A percentile compares a stretch with the other conserved stretches of the same genome.
Evolutionary conservation across 23 tunicate genomes (phyloP).

Genomic region (Halocynthia aurantium): DNA sequence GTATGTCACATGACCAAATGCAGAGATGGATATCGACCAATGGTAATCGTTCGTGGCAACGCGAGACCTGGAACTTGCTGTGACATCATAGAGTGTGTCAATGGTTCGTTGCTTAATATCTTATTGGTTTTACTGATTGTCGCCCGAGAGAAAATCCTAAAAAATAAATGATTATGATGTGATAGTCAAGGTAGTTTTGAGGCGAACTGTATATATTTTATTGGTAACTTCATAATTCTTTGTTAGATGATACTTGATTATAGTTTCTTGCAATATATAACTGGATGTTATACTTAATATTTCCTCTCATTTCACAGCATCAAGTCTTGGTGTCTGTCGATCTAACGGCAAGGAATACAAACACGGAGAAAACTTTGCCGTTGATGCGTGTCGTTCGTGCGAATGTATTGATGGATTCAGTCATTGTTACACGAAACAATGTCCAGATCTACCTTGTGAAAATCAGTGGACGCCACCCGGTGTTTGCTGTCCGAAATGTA

Average conservation of each 20-base stretch:
- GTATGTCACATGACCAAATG: constrained; percentile 32
- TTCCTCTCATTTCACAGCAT: neutral
- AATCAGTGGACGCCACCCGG: constrained; percentile 4
- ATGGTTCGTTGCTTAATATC: constrained; percentile 16
- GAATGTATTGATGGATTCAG: constrained; percentile 56
- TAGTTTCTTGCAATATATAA: no score
- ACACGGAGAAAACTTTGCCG: constrained; percentile 37
- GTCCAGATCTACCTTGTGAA: constrained; percentile 34
- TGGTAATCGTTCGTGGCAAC: constrained; percentile 44
- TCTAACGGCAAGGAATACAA: constrained; percentile 28
- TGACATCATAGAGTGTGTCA: constrained; percentile 46
- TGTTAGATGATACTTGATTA: no score
- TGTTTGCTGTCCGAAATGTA: constrained; percentile 57
- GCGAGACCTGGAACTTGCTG: constrained; percentile 77
- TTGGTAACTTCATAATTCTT: no score
- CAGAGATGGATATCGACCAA: constrained; percentile 5
- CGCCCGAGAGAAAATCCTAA: no score
- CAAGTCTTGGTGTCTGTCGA: constrained; percentile 36
- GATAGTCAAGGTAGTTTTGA: no score
- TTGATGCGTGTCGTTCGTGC: constrained; percentile 42
- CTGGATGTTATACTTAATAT: no score
- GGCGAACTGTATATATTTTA: no score
- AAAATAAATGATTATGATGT: no score
- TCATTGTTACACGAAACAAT: constrained; percentile 26
- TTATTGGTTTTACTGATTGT: no score